Base-by-base conservation (phyloP, 2,888 invertebrate genomes). In the Spialia ferax region DNA sequence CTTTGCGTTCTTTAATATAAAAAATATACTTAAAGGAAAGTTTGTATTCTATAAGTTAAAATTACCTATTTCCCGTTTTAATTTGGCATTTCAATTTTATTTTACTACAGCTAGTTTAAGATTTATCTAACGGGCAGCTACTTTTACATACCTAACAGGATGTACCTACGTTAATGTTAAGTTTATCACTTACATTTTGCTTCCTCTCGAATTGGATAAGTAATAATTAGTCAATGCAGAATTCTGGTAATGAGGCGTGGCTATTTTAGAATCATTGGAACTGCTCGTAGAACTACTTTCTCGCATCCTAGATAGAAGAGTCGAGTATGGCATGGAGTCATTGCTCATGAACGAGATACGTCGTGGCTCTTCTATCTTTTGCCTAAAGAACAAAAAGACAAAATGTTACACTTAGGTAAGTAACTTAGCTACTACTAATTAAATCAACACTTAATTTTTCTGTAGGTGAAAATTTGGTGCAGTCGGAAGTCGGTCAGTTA, bases 291-390 rank as follows among this genome's bases (percentile, higher is more conserved):
- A 76, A 13, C 74, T 78, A 55, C 70, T 77, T 1, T 76, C 71
- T 6, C 79, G 80, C 68, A 82, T 72, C 62, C 80, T 79, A 70
- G 79, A 77, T 23, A 87, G 70, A 38, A 87, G 69, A 0, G 84
- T 75, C 0, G 83, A 71, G 74, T 86, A 83, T 0, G 88, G 86
- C 29, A 79, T 76, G 0, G 75, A 72, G 11, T 88, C 85, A 54
- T 85, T 83, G 70, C 80, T 79, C 86, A 92, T 86, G 73, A 92
- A 93, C 0, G 93, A 91, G 50, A 93, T 89, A 13, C 87, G 87
- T 13, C 74, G 73, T 1, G 78, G 70, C 10, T 81, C 78, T 48
- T 85, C 82, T 62, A 82, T 78, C 73, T 78, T 77, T 1, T 76
- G 66, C 64, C 69, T 75, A 74, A 50, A 73, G 18, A 63, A 55